Evolutionary conservation across 2,113 vertebrate species (phyloP), one percentile per base, ranked within the genome.

Genomic region (Chrysemys picta): DNA sequence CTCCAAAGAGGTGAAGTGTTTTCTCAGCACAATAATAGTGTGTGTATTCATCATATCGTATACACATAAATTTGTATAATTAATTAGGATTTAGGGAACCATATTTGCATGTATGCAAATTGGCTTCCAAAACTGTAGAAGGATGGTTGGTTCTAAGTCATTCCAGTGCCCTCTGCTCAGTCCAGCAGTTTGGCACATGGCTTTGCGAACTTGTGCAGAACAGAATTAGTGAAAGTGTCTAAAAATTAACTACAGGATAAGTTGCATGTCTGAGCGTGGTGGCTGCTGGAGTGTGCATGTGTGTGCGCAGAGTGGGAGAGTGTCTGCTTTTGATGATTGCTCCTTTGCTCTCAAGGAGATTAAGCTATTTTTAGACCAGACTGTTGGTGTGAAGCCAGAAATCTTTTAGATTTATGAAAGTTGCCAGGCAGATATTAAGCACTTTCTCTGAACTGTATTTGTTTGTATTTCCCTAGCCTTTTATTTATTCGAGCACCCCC

Each of bases 301-400:
- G 82, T 78, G 59, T 2, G 10, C 1, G 2, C 5, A 1, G 42
- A 59, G 69, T 19, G 93, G 16, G 91, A 7, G 56, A 4, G 76
- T 52, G 87, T 80, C 50, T 83, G 54, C 82, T 94, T 97, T 89
- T 96, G 97, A 85, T 96, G 97, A 93, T 97, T 95, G 96, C 94
- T 98, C 96, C 97, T 98, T 97, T 97, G 96, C 98, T 98, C 97
- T 97, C 35, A 45, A 98, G 96, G 96, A 98, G 98, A 98, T 97
- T 96, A 97, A 95, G 96, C 97, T 98, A 98, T 98, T 98, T 98
- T 98, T 98, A 98, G 97, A 94, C 94, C 87, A 90, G 84, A 94
- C 94, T 97, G 94, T 97, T 98, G 96, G 96, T 97, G 97, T 95
- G 97, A 98, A 95, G 94, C 97, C 91, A 95, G 96, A 90, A 97